Conservation (phyloP, 64 coral and sea anemone genomes). For the Cladopsammia gracilis region DNA sequence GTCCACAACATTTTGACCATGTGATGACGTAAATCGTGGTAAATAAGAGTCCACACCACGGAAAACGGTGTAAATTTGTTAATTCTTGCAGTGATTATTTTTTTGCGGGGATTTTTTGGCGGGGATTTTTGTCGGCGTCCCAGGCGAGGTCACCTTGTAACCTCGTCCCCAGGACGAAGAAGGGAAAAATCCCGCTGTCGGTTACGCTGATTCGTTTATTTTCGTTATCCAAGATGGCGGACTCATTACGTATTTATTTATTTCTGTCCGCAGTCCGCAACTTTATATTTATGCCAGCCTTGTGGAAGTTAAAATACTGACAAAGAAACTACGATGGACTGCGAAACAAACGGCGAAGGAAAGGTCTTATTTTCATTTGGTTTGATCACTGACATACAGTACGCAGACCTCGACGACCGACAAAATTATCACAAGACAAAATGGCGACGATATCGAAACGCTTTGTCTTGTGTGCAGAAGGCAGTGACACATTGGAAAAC, state of each 20-base stretch:
- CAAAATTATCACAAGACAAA: slow-evolving; percentile 43
- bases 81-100: no score
- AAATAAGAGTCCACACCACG: no score
- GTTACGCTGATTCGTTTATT: no score
- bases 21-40: no score
- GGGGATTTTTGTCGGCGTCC: no score
- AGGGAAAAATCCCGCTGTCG: no score
- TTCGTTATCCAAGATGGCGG: neutral
- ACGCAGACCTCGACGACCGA: slow-evolving; percentile 70
- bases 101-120: no score
- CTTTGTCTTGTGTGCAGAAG: slow-evolving; percentile 32
- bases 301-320: neutral
- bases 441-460: slow-evolving; percentile 72
- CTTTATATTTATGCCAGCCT: no score
- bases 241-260: neutral
- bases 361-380: slow-evolving; percentile 77
- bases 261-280: neutral
- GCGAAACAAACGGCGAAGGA: neutral
- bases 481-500: slow-evolving; percentile 75
- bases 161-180: no score
- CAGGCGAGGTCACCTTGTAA: no score
- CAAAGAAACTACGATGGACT: neutral
- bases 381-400: slow-evolving; percentile 83
- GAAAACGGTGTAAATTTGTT: no score
- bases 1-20: no score